Evolutionary conservation across 2,113 vertebrate species (phyloP).

Genomic region (Corythoichthys intestinalis): DNA sequence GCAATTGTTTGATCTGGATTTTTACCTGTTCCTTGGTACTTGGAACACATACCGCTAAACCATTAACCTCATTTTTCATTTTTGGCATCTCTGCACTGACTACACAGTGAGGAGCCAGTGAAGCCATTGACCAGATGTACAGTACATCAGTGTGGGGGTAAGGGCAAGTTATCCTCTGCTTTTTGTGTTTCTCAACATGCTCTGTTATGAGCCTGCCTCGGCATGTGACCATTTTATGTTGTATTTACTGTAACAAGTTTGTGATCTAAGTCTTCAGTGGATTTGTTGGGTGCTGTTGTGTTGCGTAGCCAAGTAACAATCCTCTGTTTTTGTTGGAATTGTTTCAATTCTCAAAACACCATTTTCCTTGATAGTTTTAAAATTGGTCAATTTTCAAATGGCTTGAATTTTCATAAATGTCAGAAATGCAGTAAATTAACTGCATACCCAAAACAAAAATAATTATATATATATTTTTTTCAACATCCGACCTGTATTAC

Average conservation of each 20-base stretch:
- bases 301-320: slow-evolving; percentile 26
- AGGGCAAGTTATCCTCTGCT: slow-evolving; percentile 23
- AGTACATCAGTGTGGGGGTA: slow-evolving; percentile 9
- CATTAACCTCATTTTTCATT: not conserved
- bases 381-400: slow-evolving; percentile 6
- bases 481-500: no score
- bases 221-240: slow-evolving; percentile 16
- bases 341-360: slow-evolving; percentile 5
- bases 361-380: slow-evolving; percentile 10
- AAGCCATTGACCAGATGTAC: slow-evolving; percentile 4
- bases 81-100: not conserved
- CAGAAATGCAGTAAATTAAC: no score
- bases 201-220: not conserved
- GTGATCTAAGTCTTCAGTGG: slow-evolving; percentile 36
- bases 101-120: not conserved
- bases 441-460: no score
- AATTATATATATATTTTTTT: no score
- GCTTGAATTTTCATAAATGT: no score
- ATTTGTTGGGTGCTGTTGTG: slow-evolving; percentile 28
- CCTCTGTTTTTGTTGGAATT: slow-evolving; percentile 3
- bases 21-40: not conserved
- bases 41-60: not conserved
- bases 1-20: not conserved
- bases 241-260: slow-evolving; percentile 27
- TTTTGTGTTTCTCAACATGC: slow-evolving; percentile 8